These are phyloP conservation scores for Metopia argyrocephala DNA, from an alignment of 2,888 invertebrate genomes.

Conservation along the genomic window DNA sequence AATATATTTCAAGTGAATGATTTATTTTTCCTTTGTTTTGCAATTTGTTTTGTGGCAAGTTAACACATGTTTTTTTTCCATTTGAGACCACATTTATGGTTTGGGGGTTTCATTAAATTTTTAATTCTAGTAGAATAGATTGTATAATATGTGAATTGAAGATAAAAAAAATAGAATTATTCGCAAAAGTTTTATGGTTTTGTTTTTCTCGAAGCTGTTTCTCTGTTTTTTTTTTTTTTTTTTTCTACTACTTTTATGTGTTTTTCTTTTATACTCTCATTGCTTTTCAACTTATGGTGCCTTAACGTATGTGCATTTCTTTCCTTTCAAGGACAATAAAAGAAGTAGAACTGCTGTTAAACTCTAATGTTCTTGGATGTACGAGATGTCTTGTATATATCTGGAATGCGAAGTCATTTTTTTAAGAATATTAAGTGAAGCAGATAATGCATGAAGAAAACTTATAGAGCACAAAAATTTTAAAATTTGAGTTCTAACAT, in stretches of 20 bases:
- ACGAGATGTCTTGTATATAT: neutral
- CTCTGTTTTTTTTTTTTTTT: neutral
- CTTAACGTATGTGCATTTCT: neutral
- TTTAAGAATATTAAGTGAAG: no score
- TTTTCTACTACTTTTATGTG: neutral
- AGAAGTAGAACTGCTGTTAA: neutral
- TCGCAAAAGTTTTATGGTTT: constrained; percentile 1
- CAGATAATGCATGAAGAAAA: constrained; percentile 4
- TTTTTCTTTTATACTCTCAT: neutral
- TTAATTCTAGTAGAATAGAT: neutral
- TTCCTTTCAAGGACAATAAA: constrained; percentile 9
- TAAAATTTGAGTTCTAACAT: no score
- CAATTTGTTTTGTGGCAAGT: neutral
- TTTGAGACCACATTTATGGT: neutral
- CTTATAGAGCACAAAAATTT: neutral
- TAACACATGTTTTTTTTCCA: neutral
- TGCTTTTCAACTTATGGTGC: neutral
- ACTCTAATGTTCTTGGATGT: neutral
- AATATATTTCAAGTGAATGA: neutral
- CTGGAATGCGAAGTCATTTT: neutral
- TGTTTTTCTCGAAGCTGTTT: neutral
- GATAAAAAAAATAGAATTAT: constrained; percentile 31
- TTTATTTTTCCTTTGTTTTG: constrained; percentile 11
- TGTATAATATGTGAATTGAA: neutral
- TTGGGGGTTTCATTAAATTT: neutral